phyloP scores from a whole-genome alignment of 2,113 vertebrate species.

The Anser cygnoides region DNA sequence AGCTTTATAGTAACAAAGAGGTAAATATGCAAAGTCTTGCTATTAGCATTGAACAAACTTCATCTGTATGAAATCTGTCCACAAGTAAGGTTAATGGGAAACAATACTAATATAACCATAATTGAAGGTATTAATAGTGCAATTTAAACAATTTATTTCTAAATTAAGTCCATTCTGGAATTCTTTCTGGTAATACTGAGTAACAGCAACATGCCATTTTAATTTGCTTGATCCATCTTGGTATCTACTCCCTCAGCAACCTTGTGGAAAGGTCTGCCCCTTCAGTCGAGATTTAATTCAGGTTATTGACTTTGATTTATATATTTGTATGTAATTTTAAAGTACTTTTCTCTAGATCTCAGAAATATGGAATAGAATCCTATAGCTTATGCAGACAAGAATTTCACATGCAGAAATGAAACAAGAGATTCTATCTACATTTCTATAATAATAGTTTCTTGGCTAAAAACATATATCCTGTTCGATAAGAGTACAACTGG shows the following conservation, averaged over 20 bases:
- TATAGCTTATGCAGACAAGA: constrained; percentile 23
- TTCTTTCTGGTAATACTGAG: background rate
- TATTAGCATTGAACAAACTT: background rate
- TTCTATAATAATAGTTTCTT: constrained; percentile 3
- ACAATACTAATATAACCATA: background rate
- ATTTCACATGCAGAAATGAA: constrained; percentile 26
- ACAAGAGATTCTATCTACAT: background rate
- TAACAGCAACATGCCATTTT: background rate
- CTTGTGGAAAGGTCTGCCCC: background rate
- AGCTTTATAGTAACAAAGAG: background rate
- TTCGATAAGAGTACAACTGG: constrained; percentile 14
- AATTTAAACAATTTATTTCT: background rate
- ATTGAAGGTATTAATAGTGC: background rate
- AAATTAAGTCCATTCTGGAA: background rate
- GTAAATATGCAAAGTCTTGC: background rate
- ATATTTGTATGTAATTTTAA: constrained; percentile 25
- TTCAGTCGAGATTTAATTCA: background rate
- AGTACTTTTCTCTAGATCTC: background rate
- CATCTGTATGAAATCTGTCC: background rate
- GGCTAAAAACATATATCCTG: constrained; percentile 2
- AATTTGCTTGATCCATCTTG: constrained; percentile 17
- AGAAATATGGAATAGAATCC: background rate
- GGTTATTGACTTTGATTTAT: constrained; percentile 40
- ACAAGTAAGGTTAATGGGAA: background rate
- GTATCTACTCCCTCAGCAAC: background rate